Evolutionary conservation across 2,797 vertebrate genomes (phyloP), one percentile per base, ranked within the genome.

Genomic region (Setipinna tenuifilis): DNA sequence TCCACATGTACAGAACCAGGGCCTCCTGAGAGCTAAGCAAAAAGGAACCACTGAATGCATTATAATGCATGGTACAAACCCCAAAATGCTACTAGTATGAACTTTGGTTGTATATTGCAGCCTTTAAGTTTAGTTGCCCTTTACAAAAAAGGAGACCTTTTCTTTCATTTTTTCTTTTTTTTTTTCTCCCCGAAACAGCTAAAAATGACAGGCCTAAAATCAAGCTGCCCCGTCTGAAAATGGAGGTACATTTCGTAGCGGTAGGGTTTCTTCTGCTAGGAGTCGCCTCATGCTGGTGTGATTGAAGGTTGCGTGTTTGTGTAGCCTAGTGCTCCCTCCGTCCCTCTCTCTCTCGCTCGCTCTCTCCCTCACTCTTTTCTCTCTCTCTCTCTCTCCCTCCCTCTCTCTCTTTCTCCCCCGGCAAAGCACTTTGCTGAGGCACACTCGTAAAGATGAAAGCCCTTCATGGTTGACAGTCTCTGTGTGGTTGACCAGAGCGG

Each of bases 391-490:
- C 61, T 25, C 61, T 12, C 61, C 25, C 62, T 4, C 12, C 35
- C 14, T 35, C 68, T 6, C 28, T 71, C 68, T 9, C 71, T 78
- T 25, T 78, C 71, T 21, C 71, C 17, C 71, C 6, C 31, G 6
- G 17, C 44, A 78, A 83, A 84, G 83, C 83, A 48, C 61, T 83
- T 87, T 82, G 82, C 82, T 87, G 68, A 31, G 59, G 28, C 44
- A 59, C 57, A 59, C 78, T 28, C 59, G 35, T 86, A 71, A 88
- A 88, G 84, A 87, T 87, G 58, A 89, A 88, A 87, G 62, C 48
- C 16, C 85, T 83, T 35, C 61, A 35, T 80, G 78, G 86, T 82
- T 87, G 82, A 85, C 80, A 31, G 83, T 78, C 82, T 59, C 86
- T 81, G 75, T 83, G 86, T 75, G 81, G 82, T 81, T 88, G 86